phyloP scores from a whole-genome alignment of 2,888 invertebrate genomes.

The Achlya flavicornis region DNA sequence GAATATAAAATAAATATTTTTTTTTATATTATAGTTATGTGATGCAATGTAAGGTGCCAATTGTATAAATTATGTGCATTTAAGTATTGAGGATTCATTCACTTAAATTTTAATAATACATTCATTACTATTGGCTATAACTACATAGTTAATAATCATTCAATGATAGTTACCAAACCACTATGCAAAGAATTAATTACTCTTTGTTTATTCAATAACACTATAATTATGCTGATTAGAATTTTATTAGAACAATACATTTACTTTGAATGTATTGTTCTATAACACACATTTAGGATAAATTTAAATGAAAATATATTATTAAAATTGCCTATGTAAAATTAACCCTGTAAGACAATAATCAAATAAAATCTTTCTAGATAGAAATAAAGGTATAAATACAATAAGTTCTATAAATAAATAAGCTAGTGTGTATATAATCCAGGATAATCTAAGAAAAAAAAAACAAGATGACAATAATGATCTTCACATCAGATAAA shows the following conservation, averaged over 20 bases:
- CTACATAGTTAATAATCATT: background rate
- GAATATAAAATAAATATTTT: too few species aligned
- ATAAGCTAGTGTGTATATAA: background rate
- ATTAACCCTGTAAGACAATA: too few species aligned
- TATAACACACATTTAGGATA: too few species aligned
- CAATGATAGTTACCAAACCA: background rate
- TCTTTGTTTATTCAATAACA: background rate
- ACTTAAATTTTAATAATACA: background rate
- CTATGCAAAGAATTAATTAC: background rate
- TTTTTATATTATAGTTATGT: too few species aligned
- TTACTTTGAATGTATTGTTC: too few species aligned
- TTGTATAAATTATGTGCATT: background rate
- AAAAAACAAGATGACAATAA: conserved; percentile 5
- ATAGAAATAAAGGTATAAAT: background rate
- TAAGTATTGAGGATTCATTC: background rate
- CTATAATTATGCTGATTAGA: background rate
- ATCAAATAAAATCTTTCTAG: too few species aligned
- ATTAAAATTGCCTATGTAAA: too few species aligned
- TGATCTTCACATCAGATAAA: conserved; percentile 33
- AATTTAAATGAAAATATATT: too few species aligned
- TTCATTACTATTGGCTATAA: background rate
- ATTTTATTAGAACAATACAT: too few species aligned
- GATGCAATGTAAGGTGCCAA: background rate
- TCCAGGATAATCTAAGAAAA: background rate
- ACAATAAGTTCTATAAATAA: background rate